phyloP scores from a whole-genome alignment of 2,113 vertebrate species.

The Oryctolagus cuniculus region mOryCun1.1 NC_091440.1:58807001-58807500 shows the following conservation, averaged over 20 bases:
- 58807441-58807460: not conserved
- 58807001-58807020: not conserved
- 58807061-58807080: conserved; percentile 18
- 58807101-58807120: not conserved
- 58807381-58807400: not conserved
- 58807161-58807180: not conserved
- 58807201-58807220: not conserved
- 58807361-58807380: not conserved
- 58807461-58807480: not conserved
- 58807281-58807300: not conserved
- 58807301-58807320: not conserved
- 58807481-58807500: conserved; percentile 41
- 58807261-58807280: not conserved
- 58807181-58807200: not conserved
- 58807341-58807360: not conserved
- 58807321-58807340: not conserved
- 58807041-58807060: not conserved
- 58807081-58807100: not conserved
- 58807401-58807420: conserved; percentile 18
- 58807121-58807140: not conserved
- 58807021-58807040: not conserved
- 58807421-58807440: not conserved
- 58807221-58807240: not conserved
- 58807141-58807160: not conserved
- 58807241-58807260: not conserved